These are phyloP conservation scores for Trichopria drosophilae DNA, from an alignment of 2,888 invertebrate species.

Conservation along the genomic window DNA sequence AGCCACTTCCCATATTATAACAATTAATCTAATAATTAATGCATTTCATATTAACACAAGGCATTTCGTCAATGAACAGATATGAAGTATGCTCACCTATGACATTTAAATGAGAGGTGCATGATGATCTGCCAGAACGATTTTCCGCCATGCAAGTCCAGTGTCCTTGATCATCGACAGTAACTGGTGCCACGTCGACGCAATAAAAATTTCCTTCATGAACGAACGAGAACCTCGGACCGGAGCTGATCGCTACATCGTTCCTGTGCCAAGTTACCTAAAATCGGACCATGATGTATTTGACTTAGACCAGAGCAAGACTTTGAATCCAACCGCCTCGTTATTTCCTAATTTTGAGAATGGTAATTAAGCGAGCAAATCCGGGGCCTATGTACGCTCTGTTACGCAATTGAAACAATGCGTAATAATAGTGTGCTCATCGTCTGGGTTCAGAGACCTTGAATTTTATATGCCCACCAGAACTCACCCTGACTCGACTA, in stretches of 20 bases:
- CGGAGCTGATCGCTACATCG: slow-evolving; percentile 73
- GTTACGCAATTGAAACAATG: background rate
- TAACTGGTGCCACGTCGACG: slow-evolving; percentile 80
- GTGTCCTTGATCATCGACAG: slow-evolving; percentile 78
- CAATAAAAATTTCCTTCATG: slow-evolving; percentile 87
- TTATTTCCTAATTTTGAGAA: background rate
- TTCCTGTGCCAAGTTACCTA: slow-evolving; percentile 89
- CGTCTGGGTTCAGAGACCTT: slow-evolving; percentile 24
- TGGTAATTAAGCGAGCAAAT: slow-evolving; percentile 11
- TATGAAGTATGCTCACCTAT: slow-evolving; percentile 61
- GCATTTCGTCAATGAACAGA: slow-evolving; percentile 3
- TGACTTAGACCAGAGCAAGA: background rate
- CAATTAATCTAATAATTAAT: background rate
- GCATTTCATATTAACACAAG: background rate
- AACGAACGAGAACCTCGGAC: slow-evolving; percentile 74
- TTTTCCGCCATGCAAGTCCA: slow-evolving; percentile 87
- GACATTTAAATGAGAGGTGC: slow-evolving; percentile 77
- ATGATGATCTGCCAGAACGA: slow-evolving; percentile 72
- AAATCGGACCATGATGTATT: slow-evolving; percentile 15
- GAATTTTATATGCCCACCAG: no score
- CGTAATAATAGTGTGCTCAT: slow-evolving; percentile 23
- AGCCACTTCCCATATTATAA: background rate
- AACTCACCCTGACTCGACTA: no score
- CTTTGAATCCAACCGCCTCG: background rate
- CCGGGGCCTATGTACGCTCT: background rate